phyloP scores from a whole-genome alignment of 2,888 invertebrate genomes.

The Ptychoptera albimana region DNA sequence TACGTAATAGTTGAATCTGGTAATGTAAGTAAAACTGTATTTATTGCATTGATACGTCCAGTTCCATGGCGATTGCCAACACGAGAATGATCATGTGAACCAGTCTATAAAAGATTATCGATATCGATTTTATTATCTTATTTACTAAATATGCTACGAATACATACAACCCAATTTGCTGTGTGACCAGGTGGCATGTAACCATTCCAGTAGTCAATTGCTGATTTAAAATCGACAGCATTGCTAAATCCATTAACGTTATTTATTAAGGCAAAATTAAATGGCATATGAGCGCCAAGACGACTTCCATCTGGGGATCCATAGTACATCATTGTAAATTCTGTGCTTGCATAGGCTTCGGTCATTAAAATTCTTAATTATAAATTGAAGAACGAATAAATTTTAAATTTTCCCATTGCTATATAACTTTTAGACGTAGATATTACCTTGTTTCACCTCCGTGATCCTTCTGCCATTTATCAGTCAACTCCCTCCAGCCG shows the following conservation, averaged over 20 bases:
- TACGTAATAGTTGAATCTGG: constrained; percentile 69
- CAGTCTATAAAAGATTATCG: not conserved
- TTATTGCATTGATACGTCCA: constrained; percentile 47
- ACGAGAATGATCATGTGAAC: constrained; percentile 40
- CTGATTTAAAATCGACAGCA: constrained; percentile 33
- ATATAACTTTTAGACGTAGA: too few relatives aligned
- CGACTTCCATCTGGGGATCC: constrained; percentile 24
- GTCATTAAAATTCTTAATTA: constrained; percentile 32
- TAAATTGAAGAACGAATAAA: not conserved
- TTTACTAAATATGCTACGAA: constrained; percentile 16
- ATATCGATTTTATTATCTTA: not conserved
- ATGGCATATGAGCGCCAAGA: constrained; percentile 37
- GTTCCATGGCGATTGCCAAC: constrained; percentile 42
- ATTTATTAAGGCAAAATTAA: constrained; percentile 40
- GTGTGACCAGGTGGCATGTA: constrained; percentile 35
- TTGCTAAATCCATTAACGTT: constrained; percentile 30
- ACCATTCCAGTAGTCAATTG: constrained; percentile 36
- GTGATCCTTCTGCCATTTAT: constrained; percentile 21
- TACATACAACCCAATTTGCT: constrained; percentile 48
- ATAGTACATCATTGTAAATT: constrained; percentile 38
- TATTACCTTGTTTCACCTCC: constrained; percentile 16
- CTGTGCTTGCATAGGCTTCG: constrained; percentile 36
- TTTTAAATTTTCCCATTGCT: too few relatives aligned
- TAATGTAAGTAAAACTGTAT: constrained; percentile 50
- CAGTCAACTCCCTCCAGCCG: constrained; percentile 40